Evolutionary conservation across 2,888 invertebrate genomes (phyloP).

Genomic region (Parnassius orleans): DNA sequence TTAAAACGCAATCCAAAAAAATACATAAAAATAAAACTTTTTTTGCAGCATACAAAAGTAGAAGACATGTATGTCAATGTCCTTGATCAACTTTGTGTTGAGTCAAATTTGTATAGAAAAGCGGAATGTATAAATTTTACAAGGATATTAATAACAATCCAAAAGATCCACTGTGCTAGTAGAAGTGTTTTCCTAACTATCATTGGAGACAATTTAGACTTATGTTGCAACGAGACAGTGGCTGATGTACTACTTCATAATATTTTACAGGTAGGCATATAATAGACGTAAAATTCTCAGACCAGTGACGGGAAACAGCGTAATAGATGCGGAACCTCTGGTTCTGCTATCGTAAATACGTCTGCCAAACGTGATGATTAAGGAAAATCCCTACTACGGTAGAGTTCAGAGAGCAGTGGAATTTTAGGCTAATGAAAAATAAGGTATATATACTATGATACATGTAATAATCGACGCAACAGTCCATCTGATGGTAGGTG

Average conservation of each 20-base stretch:
- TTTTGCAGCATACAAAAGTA: conserved; percentile 50
- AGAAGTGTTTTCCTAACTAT: conserved; percentile 49
- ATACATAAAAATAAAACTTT: conserved; percentile 11
- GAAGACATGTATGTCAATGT: conserved; percentile 52
- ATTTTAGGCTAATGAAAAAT: too few species aligned
- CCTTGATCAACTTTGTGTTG: conserved; percentile 54
- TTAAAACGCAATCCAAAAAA: too few species aligned
- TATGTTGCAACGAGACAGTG: conserved; percentile 54
- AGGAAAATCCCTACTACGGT: too few species aligned
- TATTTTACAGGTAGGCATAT: conserved; percentile 52
- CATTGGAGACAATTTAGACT: conserved; percentile 57
- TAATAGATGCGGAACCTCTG: too few species aligned
- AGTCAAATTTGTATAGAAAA: conserved; percentile 64
- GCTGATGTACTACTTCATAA: conserved; percentile 52
- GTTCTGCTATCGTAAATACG: too few species aligned
- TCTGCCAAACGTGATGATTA: too few species aligned
- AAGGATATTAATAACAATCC: conserved; percentile 49
- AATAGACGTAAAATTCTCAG: too few species aligned
- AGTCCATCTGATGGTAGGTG: too few species aligned
- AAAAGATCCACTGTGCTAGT: conserved; percentile 56
- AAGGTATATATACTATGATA: too few species aligned
- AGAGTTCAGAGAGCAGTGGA: too few species aligned
- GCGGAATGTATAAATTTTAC: conserved; percentile 50
- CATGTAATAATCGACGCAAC: too few species aligned
- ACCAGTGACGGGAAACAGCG: too few species aligned